phyloP scores from a whole-genome alignment of 2,797 vertebrate species.

The Aselliscus stoliczkanus region DNA sequence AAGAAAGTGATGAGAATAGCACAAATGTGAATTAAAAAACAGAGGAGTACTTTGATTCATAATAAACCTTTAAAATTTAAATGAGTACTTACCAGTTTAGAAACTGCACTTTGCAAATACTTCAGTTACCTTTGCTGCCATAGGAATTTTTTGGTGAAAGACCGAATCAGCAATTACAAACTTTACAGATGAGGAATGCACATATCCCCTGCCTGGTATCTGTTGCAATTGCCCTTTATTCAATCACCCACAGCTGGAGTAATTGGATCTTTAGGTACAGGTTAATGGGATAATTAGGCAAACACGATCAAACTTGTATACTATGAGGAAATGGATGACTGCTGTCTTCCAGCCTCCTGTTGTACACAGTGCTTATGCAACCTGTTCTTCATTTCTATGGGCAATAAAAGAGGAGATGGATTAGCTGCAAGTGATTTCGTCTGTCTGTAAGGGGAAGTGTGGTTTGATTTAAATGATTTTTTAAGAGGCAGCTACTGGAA shows the following conservation, averaged over 20 bases:
- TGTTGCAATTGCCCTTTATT: slow-evolving; percentile 74
- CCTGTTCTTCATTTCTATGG: slow-evolving; percentile 73
- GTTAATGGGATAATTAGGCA: slow-evolving; percentile 84
- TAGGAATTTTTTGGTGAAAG: slow-evolving; percentile 35
- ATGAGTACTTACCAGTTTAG: slow-evolving; percentile 21
- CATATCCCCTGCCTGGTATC: slow-evolving; percentile 68
- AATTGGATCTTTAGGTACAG: slow-evolving; percentile 80
- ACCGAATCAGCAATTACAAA: slow-evolving; percentile 50
- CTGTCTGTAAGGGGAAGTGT: slow-evolving; percentile 61
- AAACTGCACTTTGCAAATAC: background rate
- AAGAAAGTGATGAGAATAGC: background rate
- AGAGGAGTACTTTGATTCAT: background rate
- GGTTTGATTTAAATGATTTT: slow-evolving; percentile 69
- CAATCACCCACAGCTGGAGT: slow-evolving; percentile 77
- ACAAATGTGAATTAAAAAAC: background rate
- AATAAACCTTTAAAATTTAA: slow-evolving; percentile 48
- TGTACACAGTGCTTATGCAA: slow-evolving; percentile 60
- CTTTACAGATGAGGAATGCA: slow-evolving; percentile 67
- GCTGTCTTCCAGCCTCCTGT: slow-evolving; percentile 75
- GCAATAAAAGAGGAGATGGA: slow-evolving; percentile 76
- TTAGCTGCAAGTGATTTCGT: slow-evolving; percentile 72
- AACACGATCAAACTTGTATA: slow-evolving; percentile 75
- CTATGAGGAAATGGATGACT: slow-evolving; percentile 76
- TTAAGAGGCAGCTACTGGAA: slow-evolving; percentile 74
- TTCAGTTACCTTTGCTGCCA: slow-evolving; percentile 10